Evolutionary conservation across 1,140 invertebrate genomes (phyloP), one percentile per base, ranked within the genome.

Genomic region (Drosophila pachea): DNA sequence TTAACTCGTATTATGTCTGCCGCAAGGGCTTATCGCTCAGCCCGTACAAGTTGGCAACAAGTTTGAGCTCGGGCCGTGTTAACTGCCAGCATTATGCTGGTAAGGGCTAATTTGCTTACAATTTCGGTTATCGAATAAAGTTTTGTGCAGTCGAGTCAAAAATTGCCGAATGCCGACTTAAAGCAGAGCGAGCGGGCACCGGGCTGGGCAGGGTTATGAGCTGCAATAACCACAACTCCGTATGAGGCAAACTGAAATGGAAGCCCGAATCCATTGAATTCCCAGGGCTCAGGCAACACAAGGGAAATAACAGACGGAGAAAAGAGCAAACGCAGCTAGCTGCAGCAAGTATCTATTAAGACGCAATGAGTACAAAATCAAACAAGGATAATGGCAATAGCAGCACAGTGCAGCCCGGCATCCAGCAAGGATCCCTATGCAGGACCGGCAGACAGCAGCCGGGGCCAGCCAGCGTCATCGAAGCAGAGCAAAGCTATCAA

Each of bases 401-500:
- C 45, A 58, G 47, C 35, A 22, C n/a, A 42, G n/a, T n/a, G n/a
- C n/a, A n/a, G n/a, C n/a, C n/a, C n/a, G n/a, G n/a, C n/a, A n/a
- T n/a, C n/a, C 14, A n/a, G 36, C 7, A 38, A 22, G 29, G 53
- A 55, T 31, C 16, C 58, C 33, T 53, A 55, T 58, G 40, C 11
- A 12, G 48, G 22, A 22, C 4, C 4, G 29, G 22, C 22, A 11
- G n/a, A 9, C 22, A 29, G 45, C 1, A 2, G 7, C 12, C 35
- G 58, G 47, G 36, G 33, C 11, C 33, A 14, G 7, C 29, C 59
- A 53, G 55, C 62, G 47, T 38, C 67, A 75, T 53, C 48, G 65
- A 35, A 68, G 68, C 68, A 75, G 67, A 72, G 45, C 67, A 60
- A 67, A 76, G 58, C 73, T 67, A 74, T 74, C 73, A 74, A 74